Conservation (phyloP, 2,113 vertebrate species). For the Malurus alboscapulatus region DNA sequence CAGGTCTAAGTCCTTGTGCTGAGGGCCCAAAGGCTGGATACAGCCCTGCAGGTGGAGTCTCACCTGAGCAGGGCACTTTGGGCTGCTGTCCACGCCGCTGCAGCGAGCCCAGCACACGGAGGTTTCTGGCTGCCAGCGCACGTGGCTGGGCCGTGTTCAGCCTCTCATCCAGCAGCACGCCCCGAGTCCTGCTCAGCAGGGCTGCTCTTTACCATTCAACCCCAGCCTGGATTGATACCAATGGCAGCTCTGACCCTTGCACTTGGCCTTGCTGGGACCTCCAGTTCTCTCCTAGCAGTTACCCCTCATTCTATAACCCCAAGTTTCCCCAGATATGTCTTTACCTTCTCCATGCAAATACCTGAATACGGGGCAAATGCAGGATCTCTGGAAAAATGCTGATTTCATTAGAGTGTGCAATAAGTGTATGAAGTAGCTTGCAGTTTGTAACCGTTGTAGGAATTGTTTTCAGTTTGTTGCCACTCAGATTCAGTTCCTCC, state of each 20-base stretch:
- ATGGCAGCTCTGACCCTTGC: not conserved
- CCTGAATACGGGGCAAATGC: constrained; percentile 92
- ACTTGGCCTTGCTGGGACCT: not conserved
- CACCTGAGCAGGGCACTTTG: not conserved
- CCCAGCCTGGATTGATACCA: not conserved
- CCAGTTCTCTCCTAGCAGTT: not conserved
- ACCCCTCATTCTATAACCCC: not conserved
- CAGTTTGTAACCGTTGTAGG: constrained; percentile 94
- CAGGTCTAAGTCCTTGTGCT: not conserved
- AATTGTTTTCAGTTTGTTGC: constrained; percentile 93
- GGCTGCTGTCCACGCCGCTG: not conserved
- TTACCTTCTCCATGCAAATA: constrained; percentile 48
- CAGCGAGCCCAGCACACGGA: not conserved
- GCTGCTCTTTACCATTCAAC: not conserved
- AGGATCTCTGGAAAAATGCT: constrained; percentile 94
- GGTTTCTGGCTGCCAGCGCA: not conserved
- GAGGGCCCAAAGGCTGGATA: not conserved
- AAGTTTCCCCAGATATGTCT: not conserved
- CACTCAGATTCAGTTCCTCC: constrained; percentile 94
- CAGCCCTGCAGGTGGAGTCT: not conserved
- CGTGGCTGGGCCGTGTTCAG: not conserved
- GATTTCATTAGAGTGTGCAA: constrained; percentile 92
- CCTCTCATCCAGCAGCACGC: not conserved
- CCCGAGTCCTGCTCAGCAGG: not conserved
- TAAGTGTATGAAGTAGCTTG: constrained; percentile 90